Conservation (phyloP, 1,140 invertebrate species). For the Achroia grisella region DNA sequence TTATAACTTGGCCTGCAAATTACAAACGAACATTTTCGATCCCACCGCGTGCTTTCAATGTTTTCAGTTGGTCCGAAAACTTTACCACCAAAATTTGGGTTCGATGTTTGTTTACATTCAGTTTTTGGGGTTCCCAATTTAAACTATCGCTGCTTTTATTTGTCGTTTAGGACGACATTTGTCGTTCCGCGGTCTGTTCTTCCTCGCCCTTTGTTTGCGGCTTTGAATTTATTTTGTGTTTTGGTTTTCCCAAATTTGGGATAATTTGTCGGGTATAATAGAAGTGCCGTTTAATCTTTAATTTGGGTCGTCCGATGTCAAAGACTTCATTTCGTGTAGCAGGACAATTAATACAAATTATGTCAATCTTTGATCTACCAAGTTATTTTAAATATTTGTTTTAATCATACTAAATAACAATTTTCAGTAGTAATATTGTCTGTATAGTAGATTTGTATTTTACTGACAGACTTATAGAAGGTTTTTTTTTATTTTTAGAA, state of each 20-base stretch:
- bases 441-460: too few species aligned
- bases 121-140: conserved; percentile 63
- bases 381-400: too few species aligned
- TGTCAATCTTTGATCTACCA: too few species aligned
- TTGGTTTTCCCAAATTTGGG: conserved; percentile 35
- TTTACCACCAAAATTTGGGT: conserved; percentile 45
- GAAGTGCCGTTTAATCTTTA: conserved; percentile 55
- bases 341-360: too few species aligned
- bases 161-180: conserved; percentile 64
- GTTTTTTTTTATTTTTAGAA: too few species aligned
- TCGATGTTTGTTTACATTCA: conserved; percentile 56
- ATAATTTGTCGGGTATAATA: conserved; percentile 57
- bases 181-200: conserved; percentile 39
- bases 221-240: conserved; percentile 49
- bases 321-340: conserved; percentile 24
- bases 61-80: conserved; percentile 46
- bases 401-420: too few species aligned
- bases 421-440: too few species aligned
- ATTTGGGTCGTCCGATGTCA: conserved; percentile 43
- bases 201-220: conserved; percentile 43
- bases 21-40: conserved; percentile 41
- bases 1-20: conserved; percentile 42
- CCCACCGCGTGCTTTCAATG: conserved; percentile 47
- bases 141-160: conserved; percentile 67
- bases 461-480: too few species aligned